These are phyloP conservation scores for Ectemnius continuus DNA, from an alignment of 2,888 invertebrate species.

Conservation along the genomic window DNA sequence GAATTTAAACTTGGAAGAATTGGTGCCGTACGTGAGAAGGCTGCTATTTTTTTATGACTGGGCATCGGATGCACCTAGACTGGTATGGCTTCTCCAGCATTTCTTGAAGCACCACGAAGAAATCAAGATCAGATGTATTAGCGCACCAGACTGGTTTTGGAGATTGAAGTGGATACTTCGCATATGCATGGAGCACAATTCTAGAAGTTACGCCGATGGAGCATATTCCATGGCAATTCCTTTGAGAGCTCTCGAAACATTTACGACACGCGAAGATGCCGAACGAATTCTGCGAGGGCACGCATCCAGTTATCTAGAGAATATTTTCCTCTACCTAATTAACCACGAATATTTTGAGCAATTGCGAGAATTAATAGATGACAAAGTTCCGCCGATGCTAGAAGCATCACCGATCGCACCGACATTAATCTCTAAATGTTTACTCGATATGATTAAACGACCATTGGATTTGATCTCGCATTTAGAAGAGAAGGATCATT, in stretches of 20 bases:
- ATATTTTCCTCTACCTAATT: constrained; percentile 72
- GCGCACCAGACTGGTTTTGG: constrained; percentile 77
- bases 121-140: constrained; percentile 70
- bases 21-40: constrained; percentile 82
- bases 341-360: constrained; percentile 84
- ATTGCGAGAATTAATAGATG: constrained; percentile 85
- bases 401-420: constrained; percentile 85
- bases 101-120: constrained; percentile 76
- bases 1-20: constrained; percentile 76
- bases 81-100: constrained; percentile 79
- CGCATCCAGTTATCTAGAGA: constrained; percentile 73
- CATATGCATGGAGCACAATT: constrained; percentile 80
- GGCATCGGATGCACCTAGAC: constrained; percentile 83
- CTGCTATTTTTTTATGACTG: constrained; percentile 89
- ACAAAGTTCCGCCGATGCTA: constrained; percentile 84
- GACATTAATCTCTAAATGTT: constrained; percentile 85
- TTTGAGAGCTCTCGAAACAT: constrained; percentile 88
- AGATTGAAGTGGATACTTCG: constrained; percentile 80
- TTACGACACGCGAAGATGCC: constrained; percentile 80
- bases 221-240: constrained; percentile 84
- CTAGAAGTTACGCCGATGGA: constrained; percentile 66
- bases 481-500: constrained; percentile 76
- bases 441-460: constrained; percentile 87
- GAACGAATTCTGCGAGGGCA: constrained; percentile 62
- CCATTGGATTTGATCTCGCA: constrained; percentile 83